Conservation (phyloP, 2,797 vertebrate genomes). For the Anguilla pacifica region DNA sequence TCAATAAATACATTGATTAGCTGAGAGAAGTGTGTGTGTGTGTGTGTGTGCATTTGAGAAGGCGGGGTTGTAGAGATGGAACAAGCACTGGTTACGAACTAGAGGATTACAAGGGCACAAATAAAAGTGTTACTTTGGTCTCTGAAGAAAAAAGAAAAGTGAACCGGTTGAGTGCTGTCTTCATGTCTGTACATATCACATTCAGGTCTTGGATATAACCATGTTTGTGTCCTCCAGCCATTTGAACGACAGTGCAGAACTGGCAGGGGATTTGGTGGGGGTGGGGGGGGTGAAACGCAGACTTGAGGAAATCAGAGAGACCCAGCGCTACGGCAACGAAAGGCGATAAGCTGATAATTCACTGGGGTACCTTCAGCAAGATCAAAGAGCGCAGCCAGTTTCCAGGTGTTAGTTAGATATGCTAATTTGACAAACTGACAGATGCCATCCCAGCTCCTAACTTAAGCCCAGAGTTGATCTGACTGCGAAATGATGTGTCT, state of each 20-base stretch:
- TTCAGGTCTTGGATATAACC: neutral
- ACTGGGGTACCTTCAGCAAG: constrained; percentile 19
- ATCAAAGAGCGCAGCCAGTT: constrained; percentile 31
- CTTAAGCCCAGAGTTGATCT: constrained; percentile 30
- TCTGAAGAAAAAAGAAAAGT: constrained; percentile 2
- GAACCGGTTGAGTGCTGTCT: neutral
- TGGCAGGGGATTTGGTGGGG: neutral
- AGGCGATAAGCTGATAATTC: constrained; percentile 22
- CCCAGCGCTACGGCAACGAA: neutral
- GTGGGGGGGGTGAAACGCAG: neutral
- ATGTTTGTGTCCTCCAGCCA: constrained; percentile 2
- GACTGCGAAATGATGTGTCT: constrained; percentile 19
- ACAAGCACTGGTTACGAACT: neutral
- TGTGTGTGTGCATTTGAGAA: neutral
- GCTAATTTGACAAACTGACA: constrained; percentile 42
- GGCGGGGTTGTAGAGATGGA: neutral
- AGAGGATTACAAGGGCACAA: neutral
- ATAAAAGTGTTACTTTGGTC: constrained; percentile 2
- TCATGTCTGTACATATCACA: neutral
- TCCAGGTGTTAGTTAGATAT: constrained; percentile 43
- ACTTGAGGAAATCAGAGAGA: neutral
- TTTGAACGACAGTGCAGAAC: neutral
- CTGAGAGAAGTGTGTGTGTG: neutral
- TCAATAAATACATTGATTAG: neutral
- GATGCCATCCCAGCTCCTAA: constrained; percentile 32